phyloP scores from a whole-genome alignment of 2,888 invertebrate genomes.

The Leptopilina drosophilae region DNA sequence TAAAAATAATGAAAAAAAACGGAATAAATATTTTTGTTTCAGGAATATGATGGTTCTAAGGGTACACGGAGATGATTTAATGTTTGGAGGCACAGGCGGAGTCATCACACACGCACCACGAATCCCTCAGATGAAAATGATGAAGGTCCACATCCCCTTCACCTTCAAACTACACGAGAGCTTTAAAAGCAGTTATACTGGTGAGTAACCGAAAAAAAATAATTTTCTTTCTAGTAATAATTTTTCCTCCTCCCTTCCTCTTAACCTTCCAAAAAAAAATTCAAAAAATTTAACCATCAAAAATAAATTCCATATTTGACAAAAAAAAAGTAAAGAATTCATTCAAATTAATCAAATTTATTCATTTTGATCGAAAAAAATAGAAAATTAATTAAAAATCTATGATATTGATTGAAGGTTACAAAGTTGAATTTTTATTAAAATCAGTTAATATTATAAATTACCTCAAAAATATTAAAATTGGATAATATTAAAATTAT shows the following conservation, averaged over 20 bases:
- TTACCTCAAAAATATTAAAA: no score
- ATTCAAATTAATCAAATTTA: no score
- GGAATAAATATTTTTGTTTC: conserved; percentile 53
- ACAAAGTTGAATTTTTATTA: no score
- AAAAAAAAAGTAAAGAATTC: no score
- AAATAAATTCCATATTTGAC: no score
- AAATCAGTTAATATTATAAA: no score
- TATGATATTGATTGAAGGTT: no score
- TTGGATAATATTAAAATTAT: no score
- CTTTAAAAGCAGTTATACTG: conserved; percentile 84
- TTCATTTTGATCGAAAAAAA: no score
- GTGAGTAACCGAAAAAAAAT: conserved; percentile 76
- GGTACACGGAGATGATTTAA: conserved; percentile 84
- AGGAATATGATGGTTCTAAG: conserved; percentile 89
- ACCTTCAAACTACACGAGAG: conserved; percentile 87
- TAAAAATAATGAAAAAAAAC: no score
- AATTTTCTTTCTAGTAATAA: background rate
- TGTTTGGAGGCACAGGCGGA: conserved; percentile 79
- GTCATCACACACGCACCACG: conserved; percentile 79
- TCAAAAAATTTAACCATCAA: background rate
- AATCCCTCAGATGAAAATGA: conserved; percentile 89
- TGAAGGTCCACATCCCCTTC: conserved; percentile 90
- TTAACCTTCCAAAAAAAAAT: background rate
- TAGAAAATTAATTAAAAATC: no score
- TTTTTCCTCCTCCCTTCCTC: no score